Percentiles rank a stretch among this genome's conserved stretches.
Evolutionary conservation across 2,888 invertebrate genomes (phyloP).

Genomic region (Campopleginae sp.): DNA sequence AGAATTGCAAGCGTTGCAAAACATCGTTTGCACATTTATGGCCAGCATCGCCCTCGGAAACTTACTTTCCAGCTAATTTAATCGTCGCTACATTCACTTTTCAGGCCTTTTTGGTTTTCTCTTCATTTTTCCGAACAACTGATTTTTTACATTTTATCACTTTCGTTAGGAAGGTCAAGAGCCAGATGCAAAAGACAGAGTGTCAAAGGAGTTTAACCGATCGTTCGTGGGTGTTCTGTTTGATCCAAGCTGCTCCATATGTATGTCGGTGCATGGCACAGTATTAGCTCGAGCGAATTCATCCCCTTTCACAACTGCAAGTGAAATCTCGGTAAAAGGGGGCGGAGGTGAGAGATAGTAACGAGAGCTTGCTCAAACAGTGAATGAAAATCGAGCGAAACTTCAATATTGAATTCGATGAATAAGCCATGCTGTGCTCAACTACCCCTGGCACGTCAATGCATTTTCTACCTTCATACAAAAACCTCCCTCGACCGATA

Average conservation of each 20-base stretch:
- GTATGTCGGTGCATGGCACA: conserved; percentile 25
- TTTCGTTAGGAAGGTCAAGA: background rate
- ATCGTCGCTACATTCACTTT: background rate
- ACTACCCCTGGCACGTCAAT: conserved; percentile 18
- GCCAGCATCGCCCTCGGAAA: background rate
- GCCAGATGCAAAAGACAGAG: conserved; percentile 9
- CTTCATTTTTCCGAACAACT: background rate
- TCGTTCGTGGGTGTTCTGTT: conserved; percentile 34
- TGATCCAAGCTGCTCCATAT: conserved; percentile 53
- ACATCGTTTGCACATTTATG: conserved; percentile 50
- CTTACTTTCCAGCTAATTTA: background rate
- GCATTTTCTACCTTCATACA: conserved; percentile 15
- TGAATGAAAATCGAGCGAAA: conserved; percentile 51
- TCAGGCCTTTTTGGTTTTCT: background rate
- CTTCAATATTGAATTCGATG: conserved; percentile 61
- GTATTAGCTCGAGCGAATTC: conserved; percentile 15
- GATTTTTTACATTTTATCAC: background rate
- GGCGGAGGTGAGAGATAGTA: conserved; percentile 17
- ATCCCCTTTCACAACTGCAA: conserved; percentile 23
- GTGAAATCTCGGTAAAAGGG: conserved; percentile 43
- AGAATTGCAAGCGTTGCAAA: conserved; percentile 28
- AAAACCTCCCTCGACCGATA: conserved; percentile 16
- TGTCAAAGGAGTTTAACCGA: conserved; percentile 39
- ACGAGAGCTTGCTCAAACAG: conserved; percentile 42
- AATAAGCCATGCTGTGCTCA: conserved; percentile 38